Base-by-base conservation (phyloP, 2,113 vertebrate genomes). In the Equus przewalskii region DNA sequence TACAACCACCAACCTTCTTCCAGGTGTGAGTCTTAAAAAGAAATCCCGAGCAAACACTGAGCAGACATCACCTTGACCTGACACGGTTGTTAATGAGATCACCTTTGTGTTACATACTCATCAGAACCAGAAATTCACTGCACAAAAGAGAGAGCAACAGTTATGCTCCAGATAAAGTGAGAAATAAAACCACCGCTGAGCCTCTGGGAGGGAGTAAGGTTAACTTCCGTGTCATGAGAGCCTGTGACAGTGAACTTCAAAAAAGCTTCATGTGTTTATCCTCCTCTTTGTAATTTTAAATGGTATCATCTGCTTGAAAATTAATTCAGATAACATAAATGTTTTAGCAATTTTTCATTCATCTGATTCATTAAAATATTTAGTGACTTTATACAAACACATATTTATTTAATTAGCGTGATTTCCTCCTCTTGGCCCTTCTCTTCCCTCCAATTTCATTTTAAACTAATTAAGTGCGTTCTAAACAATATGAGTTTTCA, bases 81-180 rank as follows among this genome's bases (percentile, higher is more conserved):
- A 86, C 36, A 78, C 87, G 60, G 12, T 0, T 64, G 41, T 88
- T 94, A 46, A 41, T 30, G 86, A 88, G 75, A 70, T 75, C 78
- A 89, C 79, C 80, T 96, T 82, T 96, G 85, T 82, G 82, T 94
- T 92, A 83, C 70, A 24, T 0, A 0, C 21, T 41, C 58, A 49
- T 95, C 85, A 96, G 96, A 96, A 95, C 84, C 93, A 97, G 79
- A 94, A 87, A 91, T 3, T 33, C 0, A 16, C 93, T 78, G 70
- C 56, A 92, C 6, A 44, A 24, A 12, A 62, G 19, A 21, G 36
- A 41, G 3, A 15, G 44, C 21, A 6, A 6, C 14, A 14, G 19
- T 21, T 18, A 8, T 0, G 8, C 36, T 44, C 54, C 4, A 0
- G 54, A 41, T 4, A 1, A 81, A 76, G 49, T 9, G 51, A 75